Percentiles rank a stretch among this genome's conserved stretches.
These are phyloP conservation scores for Heliconius cydno DNA, from an alignment of 2,888 invertebrate genomes.

Conservation along the genomic window DNA sequence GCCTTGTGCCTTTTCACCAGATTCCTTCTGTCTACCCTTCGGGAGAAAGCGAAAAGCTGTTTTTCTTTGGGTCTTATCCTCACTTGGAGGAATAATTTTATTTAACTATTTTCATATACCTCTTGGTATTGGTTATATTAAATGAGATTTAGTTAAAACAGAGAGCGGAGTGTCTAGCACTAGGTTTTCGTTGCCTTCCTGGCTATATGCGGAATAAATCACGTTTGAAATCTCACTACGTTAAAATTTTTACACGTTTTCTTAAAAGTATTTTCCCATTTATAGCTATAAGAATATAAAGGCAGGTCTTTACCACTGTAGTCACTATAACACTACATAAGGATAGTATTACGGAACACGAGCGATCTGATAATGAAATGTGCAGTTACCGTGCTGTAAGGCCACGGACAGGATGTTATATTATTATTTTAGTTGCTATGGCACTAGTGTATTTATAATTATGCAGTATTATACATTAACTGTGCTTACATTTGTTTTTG, in stretches of 20 bases:
- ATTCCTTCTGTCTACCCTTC: too few species aligned
- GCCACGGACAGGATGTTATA: constrained; percentile 41
- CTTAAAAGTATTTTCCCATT: not conserved
- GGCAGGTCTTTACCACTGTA: not conserved
- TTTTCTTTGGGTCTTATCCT: too few species aligned
- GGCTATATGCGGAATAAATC: not conserved
- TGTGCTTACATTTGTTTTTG: not conserved
- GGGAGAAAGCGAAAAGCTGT: too few species aligned
- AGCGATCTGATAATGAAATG: constrained; percentile 52
- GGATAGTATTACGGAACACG: constrained; percentile 55
- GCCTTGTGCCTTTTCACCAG: too few species aligned
- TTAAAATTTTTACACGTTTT: too few species aligned
- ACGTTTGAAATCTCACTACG: too few species aligned
- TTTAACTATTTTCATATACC: too few species aligned
- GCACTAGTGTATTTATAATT: constrained; percentile 11
- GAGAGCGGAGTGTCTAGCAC: not conserved
- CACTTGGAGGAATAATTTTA: too few species aligned
- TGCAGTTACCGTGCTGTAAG: constrained; percentile 53
- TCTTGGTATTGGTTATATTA: too few species aligned
- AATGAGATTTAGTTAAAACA: too few species aligned
- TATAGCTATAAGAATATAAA: not conserved
- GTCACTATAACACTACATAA: constrained; percentile 46
- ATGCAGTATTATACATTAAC: not conserved
- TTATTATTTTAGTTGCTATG: constrained; percentile 27
- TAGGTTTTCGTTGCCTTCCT: not conserved